Base-by-base conservation (phyloP, 2,888 invertebrate species). In the Tolmerus cingulatus region DNA sequence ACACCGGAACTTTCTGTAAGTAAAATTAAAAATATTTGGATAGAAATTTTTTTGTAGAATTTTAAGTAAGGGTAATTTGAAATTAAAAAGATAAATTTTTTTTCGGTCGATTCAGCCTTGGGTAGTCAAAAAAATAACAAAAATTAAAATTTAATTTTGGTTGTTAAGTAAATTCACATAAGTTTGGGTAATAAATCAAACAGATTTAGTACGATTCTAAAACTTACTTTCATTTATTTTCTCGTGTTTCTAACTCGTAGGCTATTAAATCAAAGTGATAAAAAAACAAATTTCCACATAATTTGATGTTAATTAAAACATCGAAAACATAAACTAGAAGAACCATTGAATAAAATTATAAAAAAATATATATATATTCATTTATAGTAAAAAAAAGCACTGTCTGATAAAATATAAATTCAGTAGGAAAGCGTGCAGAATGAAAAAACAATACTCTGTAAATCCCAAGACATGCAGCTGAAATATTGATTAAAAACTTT, bases 1-100 rank as follows among this genome's bases (percentile, higher is more conserved):
- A 96, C 96, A 82, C 97, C 98, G 89, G 97, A 96, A 89, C 97
- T 97, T 93, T 98, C 98, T 96, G 91, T 2, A 91, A 90, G 77
- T 19, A 87, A 81, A 89, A 19, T 0, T 1, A 19, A 40, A 43
- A 9, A 12, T 12, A 14, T 2, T 8, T 37, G 37, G 37, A 43
- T 43, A 43, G n/a, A 51, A n/a, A 1, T 16, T 16, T 51, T 16
- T 16, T 46, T 46, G 16, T 46, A 46, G 30, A 30, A 2, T n/a
- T n/a, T n/a, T n/a, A n/a, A n/a, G n/a, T n/a, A n/a, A n/a, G n/a
- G n/a, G n/a, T n/a, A n/a, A n/a, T n/a, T n/a, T n/a, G n/a, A n/a
- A n/a, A n/a, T n/a, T n/a, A n/a, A n/a, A n/a, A n/a, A n/a, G n/a
- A n/a, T n/a, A n/a, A n/a, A n/a, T n/a, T n/a, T n/a, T n/a, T n/a